Evolutionary conservation across 2,113 vertebrate genomes (phyloP).

Genomic region (Phrynosoma platyrhinos): DNA sequence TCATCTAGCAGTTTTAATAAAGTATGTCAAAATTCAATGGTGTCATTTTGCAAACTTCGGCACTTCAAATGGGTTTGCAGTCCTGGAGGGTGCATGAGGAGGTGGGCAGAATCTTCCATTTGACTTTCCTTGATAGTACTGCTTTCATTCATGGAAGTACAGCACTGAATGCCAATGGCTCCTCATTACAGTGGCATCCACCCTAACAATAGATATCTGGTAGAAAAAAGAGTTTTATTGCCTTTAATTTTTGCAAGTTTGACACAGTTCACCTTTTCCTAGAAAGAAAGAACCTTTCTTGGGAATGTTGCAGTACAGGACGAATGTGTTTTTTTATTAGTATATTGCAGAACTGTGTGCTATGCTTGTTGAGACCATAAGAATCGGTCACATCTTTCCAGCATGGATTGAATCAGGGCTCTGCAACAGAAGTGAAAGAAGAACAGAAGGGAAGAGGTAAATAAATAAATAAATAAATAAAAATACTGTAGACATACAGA

Average conservation of each 20-base stretch:
- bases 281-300: constrained; percentile 28
- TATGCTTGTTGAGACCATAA: constrained; percentile 96
- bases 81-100: neutral
- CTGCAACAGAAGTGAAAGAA: constrained; percentile 77
- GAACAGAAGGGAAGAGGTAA: neutral
- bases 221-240: neutral
- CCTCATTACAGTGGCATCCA: neutral
- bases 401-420: constrained; percentile 94
- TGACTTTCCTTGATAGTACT: neutral
- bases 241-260: neutral
- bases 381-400: constrained; percentile 95
- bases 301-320: constrained; percentile 33
- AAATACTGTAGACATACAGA: neutral
- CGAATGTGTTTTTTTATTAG: constrained; percentile 31
- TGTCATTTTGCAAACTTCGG: neutral
- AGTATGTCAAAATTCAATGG: neutral
- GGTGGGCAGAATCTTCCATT: too few relatives aligned
- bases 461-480: neutral
- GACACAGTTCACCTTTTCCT: neutral
- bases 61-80: neutral
- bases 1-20: constrained; percentile 34
- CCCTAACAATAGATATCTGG: neutral
- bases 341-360: constrained; percentile 40
- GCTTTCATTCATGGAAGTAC: neutral
- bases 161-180: neutral